Evolutionary conservation across 2,888 invertebrate genomes (phyloP), one percentile per base, ranked within the genome.

Genomic region (Drosophila borealis): DNA sequence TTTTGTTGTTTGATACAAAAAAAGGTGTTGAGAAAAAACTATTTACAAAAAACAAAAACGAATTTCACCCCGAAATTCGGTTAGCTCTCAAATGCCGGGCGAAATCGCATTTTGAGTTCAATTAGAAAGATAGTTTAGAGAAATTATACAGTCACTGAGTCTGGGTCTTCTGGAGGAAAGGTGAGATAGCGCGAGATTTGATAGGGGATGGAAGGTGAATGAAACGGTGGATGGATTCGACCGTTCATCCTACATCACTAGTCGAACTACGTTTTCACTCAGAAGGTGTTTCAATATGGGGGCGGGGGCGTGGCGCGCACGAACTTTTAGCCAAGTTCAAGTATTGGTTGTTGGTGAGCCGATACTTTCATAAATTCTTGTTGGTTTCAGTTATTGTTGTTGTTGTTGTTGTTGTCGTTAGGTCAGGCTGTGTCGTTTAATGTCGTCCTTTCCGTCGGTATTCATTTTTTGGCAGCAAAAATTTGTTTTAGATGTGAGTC

Each of bases 31-130:
- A 87, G 73, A 89, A 77, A 89, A 86, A 89, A 88, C 77, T 91
- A 90, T 90, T 79, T 91, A 90, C 91, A 91, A 90, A 75, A 69
- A 69, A 70, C 65, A 70, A 79, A 85, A 70, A 74, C 69, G 62
- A 62, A 70, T 71, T 73, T 74, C 70, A 73, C 72, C 63, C 65
- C 67, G 59, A 71, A 74, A 51, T 61, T 72, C 62, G 73, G 64
- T 61, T 59, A 57, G 37, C 41, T 61, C 67, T 42, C 29, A 29
- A 68, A 54, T 51, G 56, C 51, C 57, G 51, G 63, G 66, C 64
- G 70, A 71, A 78, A 68, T 66, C 56, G 64, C 73, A 60, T 55
- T 70, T 62, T 49, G 70, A 70, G 74, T 72, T 76, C 51, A 56
- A 64, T 44, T 46, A 68, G 62, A 66, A 49, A 50, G 45, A 70